Evolutionary conservation across 2,797 vertebrate genomes (phyloP).

Genomic region (Zalophus californianus): DNA sequence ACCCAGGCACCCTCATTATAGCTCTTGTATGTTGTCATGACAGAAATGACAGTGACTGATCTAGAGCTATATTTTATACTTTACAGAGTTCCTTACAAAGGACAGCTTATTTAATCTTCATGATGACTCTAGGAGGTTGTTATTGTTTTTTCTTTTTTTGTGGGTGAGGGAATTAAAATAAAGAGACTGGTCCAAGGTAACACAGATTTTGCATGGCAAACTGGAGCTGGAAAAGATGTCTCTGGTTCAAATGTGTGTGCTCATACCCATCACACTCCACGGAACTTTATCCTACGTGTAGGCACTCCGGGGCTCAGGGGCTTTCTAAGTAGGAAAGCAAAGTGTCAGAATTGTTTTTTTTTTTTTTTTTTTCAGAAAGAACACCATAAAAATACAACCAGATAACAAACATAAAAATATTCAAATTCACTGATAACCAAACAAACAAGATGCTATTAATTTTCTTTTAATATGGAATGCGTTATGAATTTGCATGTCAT

Average conservation of each 20-base stretch:
- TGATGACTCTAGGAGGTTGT: not conserved
- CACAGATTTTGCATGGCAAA: not conserved
- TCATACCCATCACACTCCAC: fast-evolving
- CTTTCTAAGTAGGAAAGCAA: slow-evolving; percentile 39
- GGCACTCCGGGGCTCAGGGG: fast-evolving
- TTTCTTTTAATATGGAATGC: not conserved
- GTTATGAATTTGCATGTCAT: not conserved
- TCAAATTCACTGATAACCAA: not conserved
- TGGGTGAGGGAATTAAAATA: not conserved
- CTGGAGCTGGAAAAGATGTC: not conserved
- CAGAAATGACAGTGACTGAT: not conserved
- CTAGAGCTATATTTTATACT: not conserved
- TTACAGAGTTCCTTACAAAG: not conserved
- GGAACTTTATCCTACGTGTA: not conserved
- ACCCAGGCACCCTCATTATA: not conserved
- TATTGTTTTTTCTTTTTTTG: not conserved
- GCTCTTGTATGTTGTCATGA: fast-evolving
- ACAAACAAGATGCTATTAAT: not conserved
- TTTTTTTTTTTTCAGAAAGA: not conserved
- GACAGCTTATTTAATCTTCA: not conserved
- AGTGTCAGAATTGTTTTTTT: not conserved
- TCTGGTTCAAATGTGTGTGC: not conserved
- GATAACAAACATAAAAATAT: not conserved
- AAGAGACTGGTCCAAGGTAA: not conserved
- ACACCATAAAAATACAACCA: not conserved